phyloP scores from a whole-genome alignment of 2,113 vertebrate genomes.

The Hippocampus abdominalis region DNA sequence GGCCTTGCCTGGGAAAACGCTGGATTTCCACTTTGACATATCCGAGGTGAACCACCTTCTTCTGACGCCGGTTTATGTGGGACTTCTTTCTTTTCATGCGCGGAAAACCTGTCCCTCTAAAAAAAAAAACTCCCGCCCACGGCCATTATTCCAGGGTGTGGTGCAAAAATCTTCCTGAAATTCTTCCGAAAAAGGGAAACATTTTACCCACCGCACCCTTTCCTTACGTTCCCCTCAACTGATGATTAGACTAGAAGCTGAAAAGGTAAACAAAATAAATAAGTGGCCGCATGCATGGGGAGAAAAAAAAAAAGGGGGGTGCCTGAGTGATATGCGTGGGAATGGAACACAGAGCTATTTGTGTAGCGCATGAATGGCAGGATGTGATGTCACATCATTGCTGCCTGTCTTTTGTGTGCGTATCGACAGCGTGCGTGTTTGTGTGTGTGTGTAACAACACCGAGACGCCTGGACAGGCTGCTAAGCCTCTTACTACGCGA shows the following conservation, averaged over 20 bases:
- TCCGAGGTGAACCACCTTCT: conserved; percentile 77
- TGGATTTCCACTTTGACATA: conserved; percentile 93
- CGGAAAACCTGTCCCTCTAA: background rate
- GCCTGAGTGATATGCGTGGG: conserved; percentile 61
- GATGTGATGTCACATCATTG: conserved; percentile 74
- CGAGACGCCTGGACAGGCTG: background rate
- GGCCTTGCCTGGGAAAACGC: conserved; percentile 88
- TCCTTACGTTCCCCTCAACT: conserved; percentile 26
- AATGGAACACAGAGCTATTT: conserved; percentile 73
- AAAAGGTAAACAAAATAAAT: conserved; percentile 61
- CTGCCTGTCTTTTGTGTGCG: conserved; percentile 56
- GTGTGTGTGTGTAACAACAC: background rate
- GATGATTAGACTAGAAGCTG: conserved; percentile 48
- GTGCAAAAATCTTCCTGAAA: conserved; percentile 34
- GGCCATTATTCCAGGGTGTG: conserved; percentile 53
- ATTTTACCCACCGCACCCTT: conserved; percentile 36
- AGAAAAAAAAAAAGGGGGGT: conserved; percentile 44
- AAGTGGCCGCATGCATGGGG: conserved; percentile 33
- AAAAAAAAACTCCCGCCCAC: background rate
- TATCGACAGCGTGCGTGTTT: conserved; percentile 30
- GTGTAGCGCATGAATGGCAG: conserved; percentile 73
- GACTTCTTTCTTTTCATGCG: background rate
- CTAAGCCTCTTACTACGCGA: background rate
- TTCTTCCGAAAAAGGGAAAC: conserved; percentile 43
- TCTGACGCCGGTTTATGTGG: conserved; percentile 4